Base-by-base conservation (phyloP, 2,113 vertebrate genomes). In the Rissa tridactyla region DNA sequence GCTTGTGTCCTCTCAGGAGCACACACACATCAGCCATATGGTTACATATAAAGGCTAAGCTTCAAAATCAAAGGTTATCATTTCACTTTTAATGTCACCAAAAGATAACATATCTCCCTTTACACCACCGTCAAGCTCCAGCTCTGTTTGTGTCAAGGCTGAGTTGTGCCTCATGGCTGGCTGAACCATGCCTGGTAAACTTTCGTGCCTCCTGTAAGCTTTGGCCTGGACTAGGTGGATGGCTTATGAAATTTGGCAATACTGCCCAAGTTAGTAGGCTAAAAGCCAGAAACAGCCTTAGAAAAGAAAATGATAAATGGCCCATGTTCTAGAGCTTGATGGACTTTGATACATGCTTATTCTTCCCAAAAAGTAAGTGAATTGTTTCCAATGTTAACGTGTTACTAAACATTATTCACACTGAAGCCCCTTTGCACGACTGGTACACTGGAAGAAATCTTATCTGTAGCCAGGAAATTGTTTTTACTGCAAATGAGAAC, bases 391-490 rank as follows among this genome's bases (percentile, higher is more conserved):
- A 13, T 52, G 15, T 70, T 77, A 20, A 64, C 40, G 13, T 23
- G 23, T 52, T 78, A 66, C 11, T 32, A 76, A 90, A 58, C 23
- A 30, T 49, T n/a, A 82, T 49, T 82, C 42, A 20, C 42, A 60
- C 15, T 25, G 44, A 42, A 68, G 51, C 21, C 15, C 9, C 60
- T 87, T 52, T 34, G 38, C 21, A 27, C 4, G 5, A 66, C 12
- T 65, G 49, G 36, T 49, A 34, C 0, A 0, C 34, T 40, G 30
- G 27, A 82, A 80, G 7, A 82, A 72, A 83, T 70, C 32, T 61
- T 51, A 27, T 60, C 40, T 8, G 11, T 0, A 2, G 34, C 4
- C 38, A 62, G 46, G 18, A 40, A 17, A 62, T 5, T 1, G 30
- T 29, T 66, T 84, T 51, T 47, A 76, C 17, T 68, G 32, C n/a